Conservation (phyloP, 35 echinoderm and acorn worm species). For the Apostichopus parvimensis region DNA sequence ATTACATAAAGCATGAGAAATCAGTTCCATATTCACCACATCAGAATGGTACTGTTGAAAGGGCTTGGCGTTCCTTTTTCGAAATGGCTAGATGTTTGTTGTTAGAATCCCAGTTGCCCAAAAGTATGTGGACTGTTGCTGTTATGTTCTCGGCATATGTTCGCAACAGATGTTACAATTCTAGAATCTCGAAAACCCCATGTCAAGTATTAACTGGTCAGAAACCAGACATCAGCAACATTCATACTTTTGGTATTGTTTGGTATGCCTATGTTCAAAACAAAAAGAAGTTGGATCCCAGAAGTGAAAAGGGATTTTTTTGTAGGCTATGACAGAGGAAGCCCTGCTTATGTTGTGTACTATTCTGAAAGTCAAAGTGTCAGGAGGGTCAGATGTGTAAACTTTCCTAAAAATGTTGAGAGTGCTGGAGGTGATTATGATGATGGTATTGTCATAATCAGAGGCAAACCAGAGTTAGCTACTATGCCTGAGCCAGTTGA, state of each 20-base stretch:
- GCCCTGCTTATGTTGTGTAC: background rate
- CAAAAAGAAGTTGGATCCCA: slow-evolving; percentile 51
- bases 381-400: background rate
- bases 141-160: slow-evolving; percentile 50
- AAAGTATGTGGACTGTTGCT: slow-evolving; percentile 46
- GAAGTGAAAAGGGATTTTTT: slow-evolving; percentile 40
- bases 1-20: slow-evolving; percentile 55
- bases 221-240: slow-evolving; percentile 53
- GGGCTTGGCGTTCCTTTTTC: slow-evolving; percentile 39
- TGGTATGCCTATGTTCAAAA: slow-evolving; percentile 49
- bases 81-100: slow-evolving; percentile 58
- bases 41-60: slow-evolving; percentile 51
- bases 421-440: background rate
- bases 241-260: background rate
- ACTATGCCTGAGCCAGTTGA: background rate
- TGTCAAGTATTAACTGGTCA: slow-evolving; percentile 16
- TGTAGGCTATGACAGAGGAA: slow-evolving; percentile 47
- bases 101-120: slow-evolving; percentile 42
- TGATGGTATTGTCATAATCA: background rate
- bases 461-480: slow-evolving; percentile 22
- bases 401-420: slow-evolving; percentile 19
- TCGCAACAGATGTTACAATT: slow-evolving; percentile 60
- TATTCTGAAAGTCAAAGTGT: slow-evolving; percentile 11
- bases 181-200: slow-evolving; percentile 6
- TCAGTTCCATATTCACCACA: slow-evolving; percentile 54